Base-by-base conservation (phyloP, 2,113 vertebrate genomes). In the Lycocorax pyrrhopterus region DNA sequence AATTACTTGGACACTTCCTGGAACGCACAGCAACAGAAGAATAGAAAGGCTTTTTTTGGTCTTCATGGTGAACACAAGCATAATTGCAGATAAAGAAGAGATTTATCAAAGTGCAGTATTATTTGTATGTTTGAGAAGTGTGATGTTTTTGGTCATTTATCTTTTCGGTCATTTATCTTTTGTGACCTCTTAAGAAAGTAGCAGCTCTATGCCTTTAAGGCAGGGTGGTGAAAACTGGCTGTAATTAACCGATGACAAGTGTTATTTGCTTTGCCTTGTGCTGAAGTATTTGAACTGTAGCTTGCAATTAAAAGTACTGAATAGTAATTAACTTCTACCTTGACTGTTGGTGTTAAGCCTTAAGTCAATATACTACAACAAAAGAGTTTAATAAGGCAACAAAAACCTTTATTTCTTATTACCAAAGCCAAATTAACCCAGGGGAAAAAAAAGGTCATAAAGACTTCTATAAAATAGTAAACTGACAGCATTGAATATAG, bases 281-380 rank as follows among this genome's bases (percentile, higher is more conserved):
- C 55, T 58, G 55, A 73, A 88, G 53, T 85, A 73, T 95, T 92
- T 90, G 92, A 94, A 62, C 53, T 77, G 51, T 88, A 95, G 44
- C 72, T 94, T 93, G 79, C 79, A 95, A 90, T 93, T 94, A 94
- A 92, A 94, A 26, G 43, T 63, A 92, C 59, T 91, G 82, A 95
- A 83, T 71, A 88, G 85, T 88, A 95, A 96, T 84, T 96, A 90
- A 75, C 68, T 93, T 74, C 33, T 94, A 37, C 72, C 82, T 89
- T 60, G 60, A 77, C 55, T 72, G 29, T 39, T 74, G 29, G 9
- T 60, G 44, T 84, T 87, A 94, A 90, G 74, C 20, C 18, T 56
- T 71, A 76, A 84, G 20, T 84, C 78, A 91, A 51, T 94, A 78
- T 25, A 59, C 25, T 64, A 52, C 51, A 71, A 58, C 16, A 69